These are phyloP conservation scores for Agelas oroides DNA, from an alignment of 37 sponge, comb jelly and placozoan species.

Conservation along the genomic window DNA sequence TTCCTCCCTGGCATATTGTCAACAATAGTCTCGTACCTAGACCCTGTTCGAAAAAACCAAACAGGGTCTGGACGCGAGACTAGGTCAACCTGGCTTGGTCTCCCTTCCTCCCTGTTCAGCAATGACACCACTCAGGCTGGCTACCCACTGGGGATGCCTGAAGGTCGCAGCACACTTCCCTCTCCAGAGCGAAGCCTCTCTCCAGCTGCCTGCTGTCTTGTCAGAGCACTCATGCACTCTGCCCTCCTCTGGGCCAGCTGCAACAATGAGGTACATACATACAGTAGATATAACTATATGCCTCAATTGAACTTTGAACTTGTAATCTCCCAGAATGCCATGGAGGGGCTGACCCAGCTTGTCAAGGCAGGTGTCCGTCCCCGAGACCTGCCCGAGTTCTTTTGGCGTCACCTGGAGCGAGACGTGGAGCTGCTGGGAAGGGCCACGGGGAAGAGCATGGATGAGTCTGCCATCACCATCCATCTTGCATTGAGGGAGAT, in stretches of 20 bases:
- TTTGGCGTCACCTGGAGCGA: constrained; percentile 73
- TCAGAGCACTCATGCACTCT: constrained; percentile 67
- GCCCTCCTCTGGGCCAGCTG: constrained; percentile 69
- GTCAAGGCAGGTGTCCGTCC: constrained; percentile 19
- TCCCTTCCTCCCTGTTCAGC: not conserved
- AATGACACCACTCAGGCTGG: constrained; percentile 63
- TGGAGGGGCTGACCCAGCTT: constrained; percentile 18
- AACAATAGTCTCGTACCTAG: too few relatives aligned
- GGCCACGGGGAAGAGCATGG: constrained; percentile 32
- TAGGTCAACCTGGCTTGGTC: too few relatives aligned
- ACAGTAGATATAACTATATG: too few relatives aligned
- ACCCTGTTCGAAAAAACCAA: too few relatives aligned
- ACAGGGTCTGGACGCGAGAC: too few relatives aligned
- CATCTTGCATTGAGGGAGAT: constrained; percentile 66
- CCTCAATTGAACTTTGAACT: too few relatives aligned
- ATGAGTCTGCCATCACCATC: constrained; percentile 63
- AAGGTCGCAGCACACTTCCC: constrained; percentile 28
- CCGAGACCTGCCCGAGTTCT: constrained; percentile 58
- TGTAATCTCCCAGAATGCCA: not conserved
- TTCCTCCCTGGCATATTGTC: too few relatives aligned
- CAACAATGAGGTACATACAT: constrained; percentile 3
- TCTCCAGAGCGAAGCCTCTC: constrained; percentile 60
- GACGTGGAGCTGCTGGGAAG: constrained; percentile 57
- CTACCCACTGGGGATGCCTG: constrained; percentile 56
- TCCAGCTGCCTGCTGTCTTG: constrained; percentile 46